Evolutionary conservation across 2,797 vertebrate genomes (phyloP), one percentile per base, ranked within the genome.

Genomic region (Acanthurus lineatus): DNA sequence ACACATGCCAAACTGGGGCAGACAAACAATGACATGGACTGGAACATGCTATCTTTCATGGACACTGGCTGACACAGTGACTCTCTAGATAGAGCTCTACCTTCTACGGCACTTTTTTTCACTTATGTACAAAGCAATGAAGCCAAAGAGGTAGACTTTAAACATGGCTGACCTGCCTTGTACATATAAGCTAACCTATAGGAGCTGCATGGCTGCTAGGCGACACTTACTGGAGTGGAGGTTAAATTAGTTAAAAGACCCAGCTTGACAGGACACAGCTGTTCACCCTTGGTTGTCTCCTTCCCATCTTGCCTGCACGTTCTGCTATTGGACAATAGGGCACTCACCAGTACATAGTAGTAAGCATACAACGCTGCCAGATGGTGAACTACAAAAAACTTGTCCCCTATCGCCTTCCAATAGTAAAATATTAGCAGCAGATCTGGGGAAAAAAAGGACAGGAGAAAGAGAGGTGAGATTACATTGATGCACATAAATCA

Each of bases 351-450:
- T 94, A 99, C 94, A 95, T 97, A 95, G 95, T 94, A 97, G 96
- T 97, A 99, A 94, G 97, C 98, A 93, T 96, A 97, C 89, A 99
- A 94, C 22, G 96, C 96, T 88, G 97, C 93, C 92, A 97, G 94
- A 92, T 99, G 98, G 92, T 99, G 98, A 83, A 98, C 72, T 95
- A 99, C 92, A 96, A 97, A 99, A 96, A 94, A 98, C 93, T 96
- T 97, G 96, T 99, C 98, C 81, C 98, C 98, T 94, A 99, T 98
- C 89, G 97, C 96, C 92, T 96, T 97, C 98, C 98, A 99, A 93
- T 98, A 97, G 92, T 93, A 97, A 96, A 97, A 95, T 96, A 99
- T 96, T 94, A 99, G 96, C 94, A 98, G 93, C 92, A 99, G 94
- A 95, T 99, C 98, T 99, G 96, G 56, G 89, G 89, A 67, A 91